These are phyloP conservation scores for Caenorhabditis brenneri DNA, from an alignment of 1,140 invertebrate species.

Conservation along the genomic window DNA sequence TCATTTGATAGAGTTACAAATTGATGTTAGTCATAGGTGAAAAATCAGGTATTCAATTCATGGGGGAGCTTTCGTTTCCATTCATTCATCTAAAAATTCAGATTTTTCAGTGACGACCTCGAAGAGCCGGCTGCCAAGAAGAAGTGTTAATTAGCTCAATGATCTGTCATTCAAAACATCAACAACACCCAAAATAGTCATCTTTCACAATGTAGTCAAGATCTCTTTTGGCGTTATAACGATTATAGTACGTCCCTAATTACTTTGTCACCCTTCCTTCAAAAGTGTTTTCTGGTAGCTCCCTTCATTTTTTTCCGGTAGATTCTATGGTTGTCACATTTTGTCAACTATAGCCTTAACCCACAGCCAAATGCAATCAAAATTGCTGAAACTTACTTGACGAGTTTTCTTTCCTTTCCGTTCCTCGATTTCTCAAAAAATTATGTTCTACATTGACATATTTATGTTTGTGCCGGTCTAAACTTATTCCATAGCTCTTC, in stretches of 20 bases:
- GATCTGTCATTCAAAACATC: background rate
- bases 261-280: background rate
- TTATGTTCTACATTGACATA: background rate
- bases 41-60: no score
- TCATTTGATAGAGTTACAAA: no score
- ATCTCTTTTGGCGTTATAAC: background rate
- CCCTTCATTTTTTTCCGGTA: background rate
- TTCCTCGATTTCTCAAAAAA: constrained; percentile 14
- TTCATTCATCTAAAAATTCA: no score
- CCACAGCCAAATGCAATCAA: background rate
- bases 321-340: background rate
- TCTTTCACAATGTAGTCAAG: background rate
- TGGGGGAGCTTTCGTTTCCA: no score
- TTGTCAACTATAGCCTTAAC: background rate
- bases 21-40: no score
- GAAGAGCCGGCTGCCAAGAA: constrained; percentile 13
- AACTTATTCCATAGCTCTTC: background rate
- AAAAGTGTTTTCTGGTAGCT: background rate
- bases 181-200: background rate
- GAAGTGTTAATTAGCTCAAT: background rate
- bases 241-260: background rate
- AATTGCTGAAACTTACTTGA: background rate
- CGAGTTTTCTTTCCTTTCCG: background rate
- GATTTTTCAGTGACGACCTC: background rate
- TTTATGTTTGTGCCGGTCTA: background rate